phyloP scores from a whole-genome alignment of 2,113 vertebrate species.

The Hyperoodon ampullatus region DNA sequence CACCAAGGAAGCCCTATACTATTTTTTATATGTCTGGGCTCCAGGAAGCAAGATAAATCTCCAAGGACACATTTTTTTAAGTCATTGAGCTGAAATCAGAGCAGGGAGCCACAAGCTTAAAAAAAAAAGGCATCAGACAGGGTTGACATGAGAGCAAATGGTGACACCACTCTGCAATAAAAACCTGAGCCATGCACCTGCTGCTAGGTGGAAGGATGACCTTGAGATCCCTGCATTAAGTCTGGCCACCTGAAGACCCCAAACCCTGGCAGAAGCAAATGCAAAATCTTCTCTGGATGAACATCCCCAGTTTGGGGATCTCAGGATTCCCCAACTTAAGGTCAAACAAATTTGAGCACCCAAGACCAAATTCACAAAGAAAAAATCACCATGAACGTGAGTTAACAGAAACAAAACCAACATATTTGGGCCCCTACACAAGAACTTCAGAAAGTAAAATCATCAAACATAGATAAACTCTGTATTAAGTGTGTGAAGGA shows the following conservation, averaged over 20 bases:
- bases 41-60: not conserved
- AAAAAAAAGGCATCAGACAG: not conserved
- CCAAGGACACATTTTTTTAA: not conserved
- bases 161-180: not conserved
- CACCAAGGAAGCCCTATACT: no score
- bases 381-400: not conserved
- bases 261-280: not conserved
- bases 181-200: not conserved
- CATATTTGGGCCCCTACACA: not conserved
- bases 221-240: not conserved
- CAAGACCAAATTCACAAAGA: not conserved
- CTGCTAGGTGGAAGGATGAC: not conserved
- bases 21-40: not conserved
- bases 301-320: not conserved
- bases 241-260: not conserved
- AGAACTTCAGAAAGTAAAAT: not conserved
- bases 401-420: not conserved
- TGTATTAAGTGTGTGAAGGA: not conserved
- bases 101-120: not conserved
- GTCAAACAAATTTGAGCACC: not conserved
- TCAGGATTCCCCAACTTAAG: not conserved
- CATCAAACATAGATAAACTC: not conserved
- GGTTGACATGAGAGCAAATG: not conserved
- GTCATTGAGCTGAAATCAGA: constrained; percentile 22
- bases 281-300: not conserved